These are phyloP conservation scores for Pogonophryne albipinna DNA, from an alignment of 2,797 vertebrate species.

Conservation along the genomic window DNA sequence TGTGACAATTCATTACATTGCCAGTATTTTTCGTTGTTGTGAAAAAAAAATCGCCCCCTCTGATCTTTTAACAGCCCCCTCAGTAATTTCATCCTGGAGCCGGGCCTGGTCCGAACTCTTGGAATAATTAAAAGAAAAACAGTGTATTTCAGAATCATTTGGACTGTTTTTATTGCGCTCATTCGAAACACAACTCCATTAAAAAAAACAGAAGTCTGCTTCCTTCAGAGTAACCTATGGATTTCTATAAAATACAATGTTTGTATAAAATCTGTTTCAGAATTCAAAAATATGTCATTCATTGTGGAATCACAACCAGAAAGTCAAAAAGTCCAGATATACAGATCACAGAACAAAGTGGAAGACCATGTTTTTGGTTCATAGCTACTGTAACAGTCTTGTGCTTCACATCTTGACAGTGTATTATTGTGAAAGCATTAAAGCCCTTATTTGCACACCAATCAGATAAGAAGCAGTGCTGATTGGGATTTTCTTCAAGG, in stretches of 20 bases:
- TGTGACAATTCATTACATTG: no score
- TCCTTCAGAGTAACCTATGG: constrained; percentile 43
- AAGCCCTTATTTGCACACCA: constrained; percentile 23
- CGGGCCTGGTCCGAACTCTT: no score
- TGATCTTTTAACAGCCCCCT: no score
- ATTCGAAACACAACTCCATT: constrained; percentile 53
- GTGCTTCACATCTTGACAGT: constrained; percentile 43
- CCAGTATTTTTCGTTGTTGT: no score
- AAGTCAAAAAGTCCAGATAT: constrained; percentile 53
- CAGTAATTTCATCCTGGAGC: no score
- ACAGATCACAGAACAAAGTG: constrained; percentile 56
- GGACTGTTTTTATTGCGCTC: constrained; percentile 70
- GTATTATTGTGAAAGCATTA: constrained; percentile 17
- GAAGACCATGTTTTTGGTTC: constrained; percentile 56
- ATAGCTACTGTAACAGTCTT: constrained; percentile 42
- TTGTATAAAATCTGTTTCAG: constrained; percentile 70
- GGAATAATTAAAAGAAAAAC: neutral
- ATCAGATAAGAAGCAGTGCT: constrained; percentile 14
- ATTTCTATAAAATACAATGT: constrained; percentile 48
- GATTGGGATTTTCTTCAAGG: constrained; percentile 35
- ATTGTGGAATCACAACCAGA: constrained; percentile 43
- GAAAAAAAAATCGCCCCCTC: no score
- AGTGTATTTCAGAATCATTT: constrained; percentile 62
- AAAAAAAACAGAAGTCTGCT: constrained; percentile 28
- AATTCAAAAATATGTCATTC: constrained; percentile 45